These are phyloP conservation scores for Drosophila nigritarsus DNA, from an alignment of 2,888 invertebrate species.

Conservation along the genomic window DNA sequence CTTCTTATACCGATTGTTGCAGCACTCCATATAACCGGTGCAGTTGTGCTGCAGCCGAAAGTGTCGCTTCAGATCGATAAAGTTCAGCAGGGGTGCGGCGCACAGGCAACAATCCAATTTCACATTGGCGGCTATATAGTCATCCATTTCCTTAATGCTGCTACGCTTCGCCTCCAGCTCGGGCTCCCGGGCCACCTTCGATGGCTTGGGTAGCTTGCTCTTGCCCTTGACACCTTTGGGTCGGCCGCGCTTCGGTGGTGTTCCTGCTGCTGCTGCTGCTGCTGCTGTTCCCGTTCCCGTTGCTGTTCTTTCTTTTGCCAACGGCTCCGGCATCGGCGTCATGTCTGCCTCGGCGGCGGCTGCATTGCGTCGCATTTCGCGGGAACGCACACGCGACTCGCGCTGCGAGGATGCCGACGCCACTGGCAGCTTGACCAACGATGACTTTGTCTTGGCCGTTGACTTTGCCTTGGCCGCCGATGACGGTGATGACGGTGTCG, in stretches of 20 bases:
- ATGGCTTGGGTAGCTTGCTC: slow-evolving; percentile 10
- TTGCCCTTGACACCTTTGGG: slow-evolving; percentile 48
- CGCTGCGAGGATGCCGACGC: slow-evolving; percentile 37
- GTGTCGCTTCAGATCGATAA: slow-evolving; percentile 70
- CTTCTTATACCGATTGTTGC: slow-evolving; percentile 77
- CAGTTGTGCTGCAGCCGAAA: slow-evolving; percentile 72
- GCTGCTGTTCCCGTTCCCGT: not conserved
- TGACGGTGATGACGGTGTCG: not conserved
- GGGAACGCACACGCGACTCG: slow-evolving; percentile 52
- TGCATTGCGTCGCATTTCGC: slow-evolving; percentile 57
- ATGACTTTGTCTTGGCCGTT: slow-evolving; percentile 13
- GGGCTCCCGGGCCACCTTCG: not conserved
- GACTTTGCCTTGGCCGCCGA: slow-evolving; percentile 19
- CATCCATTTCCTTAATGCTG: slow-evolving; percentile 71
- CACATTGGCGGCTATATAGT: slow-evolving; percentile 74
- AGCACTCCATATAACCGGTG: slow-evolving; percentile 72
- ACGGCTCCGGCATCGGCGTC: not conserved
- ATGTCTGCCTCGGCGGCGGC: not conserved
- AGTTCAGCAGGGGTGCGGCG: slow-evolving; percentile 56
- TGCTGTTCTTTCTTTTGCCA: not conserved
- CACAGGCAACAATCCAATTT: slow-evolving; percentile 67
- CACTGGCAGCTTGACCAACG: not conserved
- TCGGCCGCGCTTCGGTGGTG: slow-evolving; percentile 56
- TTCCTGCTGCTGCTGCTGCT: not conserved
- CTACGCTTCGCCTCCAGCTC: slow-evolving; percentile 65